Evolutionary conservation across 2,797 vertebrate genomes (phyloP), one percentile per base, ranked within the genome.

Genomic region (Cynodonichthys magdalenae): DNA sequence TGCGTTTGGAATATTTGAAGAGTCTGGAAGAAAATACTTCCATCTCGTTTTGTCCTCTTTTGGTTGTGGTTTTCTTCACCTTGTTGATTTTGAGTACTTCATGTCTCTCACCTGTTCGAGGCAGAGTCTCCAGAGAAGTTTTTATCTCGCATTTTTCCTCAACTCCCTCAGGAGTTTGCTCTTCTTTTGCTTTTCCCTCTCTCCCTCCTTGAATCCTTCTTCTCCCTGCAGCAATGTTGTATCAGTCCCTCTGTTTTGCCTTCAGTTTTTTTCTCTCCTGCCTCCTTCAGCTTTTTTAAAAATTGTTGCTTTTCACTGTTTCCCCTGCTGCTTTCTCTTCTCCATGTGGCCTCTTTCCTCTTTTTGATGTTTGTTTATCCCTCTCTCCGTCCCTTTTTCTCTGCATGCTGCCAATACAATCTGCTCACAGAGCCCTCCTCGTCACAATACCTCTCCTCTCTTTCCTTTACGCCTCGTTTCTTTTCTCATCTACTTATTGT

Each of bases 401-500:
- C 17, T 59, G 18, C 57, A 59, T 56, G 45, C 48, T 34, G 27
- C 47, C 31, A 20, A 41, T 62, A 65, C 66, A 83, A 57, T 73
- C 77, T 80, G 71, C 74, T 78, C 63, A 42, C 61, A 56, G 59
- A 75, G 24, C 31, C 49, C 50, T 79, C 81, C 69, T 79, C 80
- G 49, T 64, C 57, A 61, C 59, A 53, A 52, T 51, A 49, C 62
- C 63, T 45, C 74, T 69, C 42, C 34, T 54, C 44, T 46, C 5
- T 71, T 46, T 54, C 45, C 54, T 75, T 77, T 63, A 67, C 67
- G 58, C 56, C 49, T 61, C 67, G 18, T 59, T 81, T 84, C 72
- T 72, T 51, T 57, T 68, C 80, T 83, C 67, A 80, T 86, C 67
- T 83, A 55, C 62, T 84, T 46, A 58, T 69, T 78, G 78, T 83